Base-by-base conservation (phyloP, 2,113 vertebrate species). In the Colistium nudipinnis region DNA sequence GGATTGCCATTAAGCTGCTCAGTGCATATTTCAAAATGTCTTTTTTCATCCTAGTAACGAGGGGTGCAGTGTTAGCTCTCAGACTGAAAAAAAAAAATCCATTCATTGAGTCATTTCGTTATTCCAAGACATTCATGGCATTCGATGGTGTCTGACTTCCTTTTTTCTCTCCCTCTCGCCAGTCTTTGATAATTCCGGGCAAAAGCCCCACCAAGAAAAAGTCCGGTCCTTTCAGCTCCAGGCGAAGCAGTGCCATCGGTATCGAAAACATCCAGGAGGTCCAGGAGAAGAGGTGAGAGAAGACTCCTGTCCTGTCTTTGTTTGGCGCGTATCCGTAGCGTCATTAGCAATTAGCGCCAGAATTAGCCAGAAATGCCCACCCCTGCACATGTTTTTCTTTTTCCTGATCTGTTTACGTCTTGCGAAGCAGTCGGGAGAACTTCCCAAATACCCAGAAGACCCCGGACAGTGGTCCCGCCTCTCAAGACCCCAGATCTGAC, bases 191-290 rank as follows among this genome's bases (percentile, higher is more conserved):
- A 45, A 96, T 98, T 55, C 97, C 97, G 0, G 96, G 96, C 30
- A 98, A 97, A 91, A 98, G 96, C 72, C 97, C 97, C 0, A 98
- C 96, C 0, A 92, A 95, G 89, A 96, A 97, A 87, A 97, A 97
- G 73, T 96, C 97, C 0, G 96, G 96, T 41, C 96, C 96, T 0
- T 96, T 98, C 16, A 93, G 94, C 87, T 95, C 96, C 17, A 94
- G 97, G 43, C 90, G 96, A 73, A 98, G 96, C 91, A 98, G 97
- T 4, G 97, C 97, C 66, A 98, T 98, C 0, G 97, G 97, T 6
- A 99, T 99, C 1, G 97, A 99, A 87, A 99, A 98, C 84, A 98
- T 98, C 41, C 97, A 98, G 87, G 97, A 99, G 71, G 96, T 96
- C 20, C 96, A 96, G 67, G 95, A 97, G 88, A 95, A 90, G 82